phyloP scores from a whole-genome alignment of 1,140 invertebrate species.

The Chymomyza costata region DNA sequence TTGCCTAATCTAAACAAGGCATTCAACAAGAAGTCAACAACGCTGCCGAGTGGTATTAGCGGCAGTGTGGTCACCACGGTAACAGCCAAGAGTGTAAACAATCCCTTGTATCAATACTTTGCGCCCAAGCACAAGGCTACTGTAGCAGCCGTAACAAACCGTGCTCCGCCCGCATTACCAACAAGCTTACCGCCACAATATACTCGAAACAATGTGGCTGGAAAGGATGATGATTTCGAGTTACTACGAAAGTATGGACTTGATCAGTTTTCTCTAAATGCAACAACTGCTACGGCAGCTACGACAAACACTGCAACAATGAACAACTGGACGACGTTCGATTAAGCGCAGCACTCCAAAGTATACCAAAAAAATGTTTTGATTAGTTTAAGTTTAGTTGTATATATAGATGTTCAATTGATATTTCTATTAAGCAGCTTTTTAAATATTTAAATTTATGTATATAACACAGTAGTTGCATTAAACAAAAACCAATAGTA shows the following conservation, averaged over 20 bases:
- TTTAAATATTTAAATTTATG: conserved; percentile 31
- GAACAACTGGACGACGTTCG: conserved; percentile 73
- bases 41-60: conserved; percentile 75
- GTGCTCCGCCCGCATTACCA: conserved; percentile 36
- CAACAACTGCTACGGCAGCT: conserved; percentile 24
- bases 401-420: conserved; percentile 26
- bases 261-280: conserved; percentile 74
- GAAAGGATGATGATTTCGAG: conserved; percentile 76
- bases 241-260: conserved; percentile 78
- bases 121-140: conserved; percentile 75
- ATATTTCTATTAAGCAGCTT: no score
- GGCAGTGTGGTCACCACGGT: conserved; percentile 51
- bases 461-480: no score
- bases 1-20: conserved; percentile 46
- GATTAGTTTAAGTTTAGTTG: conserved; percentile 49
- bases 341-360: conserved; percentile 40
- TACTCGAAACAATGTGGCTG: conserved; percentile 34
- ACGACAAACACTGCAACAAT: conserved; percentile 39
- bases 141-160: conserved; percentile 47
- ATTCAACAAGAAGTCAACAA: conserved; percentile 74
- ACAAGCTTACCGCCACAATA: conserved; percentile 35
- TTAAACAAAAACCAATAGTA: conserved; percentile 22
- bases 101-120: conserved; percentile 80
- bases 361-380: conserved; percentile 65
- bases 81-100: conserved; percentile 71